Conservation (phyloP, 2,113 vertebrate species). For the Glaucidium brasilianum region DNA sequence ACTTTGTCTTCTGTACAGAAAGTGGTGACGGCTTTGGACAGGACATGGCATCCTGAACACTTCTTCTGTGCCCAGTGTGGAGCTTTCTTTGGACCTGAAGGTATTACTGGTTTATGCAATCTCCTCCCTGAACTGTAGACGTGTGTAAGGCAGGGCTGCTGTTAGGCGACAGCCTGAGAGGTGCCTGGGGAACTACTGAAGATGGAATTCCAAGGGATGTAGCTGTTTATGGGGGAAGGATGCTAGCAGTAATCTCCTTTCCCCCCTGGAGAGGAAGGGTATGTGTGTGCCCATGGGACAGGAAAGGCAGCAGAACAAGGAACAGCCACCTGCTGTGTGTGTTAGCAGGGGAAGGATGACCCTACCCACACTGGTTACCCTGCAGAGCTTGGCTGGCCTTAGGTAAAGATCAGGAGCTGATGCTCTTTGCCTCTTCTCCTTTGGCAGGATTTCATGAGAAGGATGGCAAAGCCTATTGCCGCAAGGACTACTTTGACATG, state of each 20-base stretch:
- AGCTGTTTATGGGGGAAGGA: background rate
- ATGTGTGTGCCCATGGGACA: background rate
- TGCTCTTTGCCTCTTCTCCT: background rate
- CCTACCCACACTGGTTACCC: background rate
- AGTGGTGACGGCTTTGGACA: constrained; percentile 96
- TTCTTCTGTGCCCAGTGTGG: constrained; percentile 99
- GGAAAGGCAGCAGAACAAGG: background rate
- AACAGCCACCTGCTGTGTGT: background rate
- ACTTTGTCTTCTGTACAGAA: constrained; percentile 78
- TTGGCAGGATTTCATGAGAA: constrained; percentile 95
- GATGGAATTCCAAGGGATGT: background rate
- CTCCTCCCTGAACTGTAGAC: background rate
- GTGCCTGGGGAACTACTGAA: background rate
- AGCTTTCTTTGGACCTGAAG: constrained; percentile 95
- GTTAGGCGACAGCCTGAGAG: background rate
- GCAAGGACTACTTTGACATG: constrained; percentile 99
- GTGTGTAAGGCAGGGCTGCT: background rate
- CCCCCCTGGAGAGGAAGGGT: background rate
- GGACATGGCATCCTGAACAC: constrained; percentile 98
- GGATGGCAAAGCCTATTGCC: constrained; percentile 96
- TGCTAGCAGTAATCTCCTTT: background rate
- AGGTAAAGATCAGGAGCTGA: background rate
- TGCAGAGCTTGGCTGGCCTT: background rate
- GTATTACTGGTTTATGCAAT: constrained; percentile 51
- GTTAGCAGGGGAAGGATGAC: background rate